These are phyloP conservation scores for Artibeus lituratus DNA, from an alignment of 2,797 vertebrate genomes.

Conservation along the genomic window DNA sequence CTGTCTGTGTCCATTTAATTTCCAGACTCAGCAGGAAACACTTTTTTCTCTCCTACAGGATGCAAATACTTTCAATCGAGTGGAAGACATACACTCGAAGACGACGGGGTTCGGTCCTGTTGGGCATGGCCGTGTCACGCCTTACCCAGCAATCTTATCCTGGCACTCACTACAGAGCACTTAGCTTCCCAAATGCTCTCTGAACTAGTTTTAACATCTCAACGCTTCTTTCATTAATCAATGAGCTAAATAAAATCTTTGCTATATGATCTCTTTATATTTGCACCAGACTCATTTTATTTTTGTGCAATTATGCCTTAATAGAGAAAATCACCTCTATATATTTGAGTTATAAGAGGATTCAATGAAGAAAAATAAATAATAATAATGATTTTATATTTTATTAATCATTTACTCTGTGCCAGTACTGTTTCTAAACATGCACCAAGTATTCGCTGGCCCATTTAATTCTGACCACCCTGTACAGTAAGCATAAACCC, in stretches of 20 bases:
- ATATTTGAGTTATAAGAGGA: background rate
- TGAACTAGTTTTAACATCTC: background rate
- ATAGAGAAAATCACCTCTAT: background rate
- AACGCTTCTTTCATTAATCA: background rate
- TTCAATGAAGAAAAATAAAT: background rate
- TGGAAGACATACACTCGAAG: background rate
- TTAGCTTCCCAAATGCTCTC: background rate
- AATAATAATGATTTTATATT: background rate
- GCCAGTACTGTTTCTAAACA: background rate
- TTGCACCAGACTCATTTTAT: background rate
- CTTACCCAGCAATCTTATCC: background rate
- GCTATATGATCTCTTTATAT: background rate
- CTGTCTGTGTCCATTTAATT: background rate
- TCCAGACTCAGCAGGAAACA: background rate
- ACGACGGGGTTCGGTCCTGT: background rate
- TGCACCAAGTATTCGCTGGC: background rate
- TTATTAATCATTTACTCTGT: background rate
- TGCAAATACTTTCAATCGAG: background rate
- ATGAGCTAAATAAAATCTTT: background rate
- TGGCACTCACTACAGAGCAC: background rate
- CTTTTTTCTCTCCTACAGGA: background rate
- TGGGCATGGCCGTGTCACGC: background rate
- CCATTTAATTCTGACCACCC: background rate
- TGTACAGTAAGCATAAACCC: background rate
- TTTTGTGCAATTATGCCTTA: constrained; percentile 8